Evolutionary conservation across 2,113 vertebrate species (phyloP), one percentile per base, ranked within the genome.

Genomic region (Pomatostomus ruficeps): DNA sequence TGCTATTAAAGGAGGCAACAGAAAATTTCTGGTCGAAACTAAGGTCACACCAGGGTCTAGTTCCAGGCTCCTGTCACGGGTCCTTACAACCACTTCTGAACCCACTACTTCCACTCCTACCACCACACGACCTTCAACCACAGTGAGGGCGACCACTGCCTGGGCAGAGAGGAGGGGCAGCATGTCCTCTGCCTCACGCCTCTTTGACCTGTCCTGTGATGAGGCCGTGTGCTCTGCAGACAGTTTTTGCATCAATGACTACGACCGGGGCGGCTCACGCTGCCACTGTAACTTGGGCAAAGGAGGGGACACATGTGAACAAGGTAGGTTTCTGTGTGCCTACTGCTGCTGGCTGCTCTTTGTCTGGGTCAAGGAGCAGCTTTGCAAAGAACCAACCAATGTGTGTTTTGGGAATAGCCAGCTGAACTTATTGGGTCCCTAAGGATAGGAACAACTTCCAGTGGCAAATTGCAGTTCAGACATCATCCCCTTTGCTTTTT

Each of bases 211-310:
- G 86, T 96, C 97, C 83, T 99, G 99, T 3, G 99, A 99, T 7
- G 98, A 99, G 55, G 98, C 98, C 0, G 95, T 98, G 71, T 99
- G 99, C 75, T 98, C 99, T 2, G 93, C 98, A 0, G 98, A 99
- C 96, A 99, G 99, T 97, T 99, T 99, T 85, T 99, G 99, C 61
- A 97, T 98, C 92, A 98, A 98, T 1, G 98, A 99, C 95, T 98
- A 98, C 0, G 98, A 98, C 65, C 97, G 92, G 0, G 98, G 99
- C 0, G 98, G 98, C n/a, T 99, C 99, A 0, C 98, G 98, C 35
- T 99, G 99, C 95, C 99, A 99, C 91, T 99, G 99, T 94, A 99
- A 97, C 97, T 96, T 99, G 48, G 99, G 99, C 24, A 98, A 97
- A 46, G 98, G 95, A n/a, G 99, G 99, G 31, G 98, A 98, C 36